Percentiles rank a stretch among this genome's conserved stretches.
These are phyloP conservation scores for Metopia argyrocephala DNA, from an alignment of 2,888 invertebrate genomes.

Conservation along the genomic window DNA sequence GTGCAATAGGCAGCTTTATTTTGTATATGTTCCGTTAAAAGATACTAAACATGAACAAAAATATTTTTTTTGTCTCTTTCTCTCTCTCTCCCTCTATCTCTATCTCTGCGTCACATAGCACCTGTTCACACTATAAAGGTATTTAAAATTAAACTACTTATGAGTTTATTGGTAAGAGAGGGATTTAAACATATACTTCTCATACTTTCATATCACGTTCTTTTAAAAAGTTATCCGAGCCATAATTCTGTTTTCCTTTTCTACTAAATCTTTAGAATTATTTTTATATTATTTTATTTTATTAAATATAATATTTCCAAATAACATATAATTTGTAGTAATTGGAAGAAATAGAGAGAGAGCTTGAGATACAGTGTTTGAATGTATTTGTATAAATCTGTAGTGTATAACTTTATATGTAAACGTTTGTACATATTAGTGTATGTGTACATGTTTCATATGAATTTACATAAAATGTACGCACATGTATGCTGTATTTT, in stretches of 20 bases:
- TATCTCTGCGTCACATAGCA: not conserved
- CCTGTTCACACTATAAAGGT: too few relatives aligned
- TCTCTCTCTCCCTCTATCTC: too few relatives aligned
- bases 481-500: not conserved
- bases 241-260: too few relatives aligned
- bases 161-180: too few relatives aligned
- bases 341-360: not conserved
- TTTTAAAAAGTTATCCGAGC: too few relatives aligned
- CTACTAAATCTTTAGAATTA: too few relatives aligned
- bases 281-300: not conserved
- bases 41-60: too few relatives aligned
- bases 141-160: too few relatives aligned
- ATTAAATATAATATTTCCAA: not conserved
- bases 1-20: not conserved
- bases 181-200: too few relatives aligned
- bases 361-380: not conserved
- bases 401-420: not conserved
- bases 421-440: not conserved
- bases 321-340: not conserved
- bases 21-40: not conserved
- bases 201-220: too few relatives aligned
- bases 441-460: not conserved
- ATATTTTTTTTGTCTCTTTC: too few relatives aligned
- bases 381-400: not conserved
- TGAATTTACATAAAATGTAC: too few relatives aligned